Base-by-base conservation (phyloP, 2,888 invertebrate species). In the Megastigmus dorsalis region DNA sequence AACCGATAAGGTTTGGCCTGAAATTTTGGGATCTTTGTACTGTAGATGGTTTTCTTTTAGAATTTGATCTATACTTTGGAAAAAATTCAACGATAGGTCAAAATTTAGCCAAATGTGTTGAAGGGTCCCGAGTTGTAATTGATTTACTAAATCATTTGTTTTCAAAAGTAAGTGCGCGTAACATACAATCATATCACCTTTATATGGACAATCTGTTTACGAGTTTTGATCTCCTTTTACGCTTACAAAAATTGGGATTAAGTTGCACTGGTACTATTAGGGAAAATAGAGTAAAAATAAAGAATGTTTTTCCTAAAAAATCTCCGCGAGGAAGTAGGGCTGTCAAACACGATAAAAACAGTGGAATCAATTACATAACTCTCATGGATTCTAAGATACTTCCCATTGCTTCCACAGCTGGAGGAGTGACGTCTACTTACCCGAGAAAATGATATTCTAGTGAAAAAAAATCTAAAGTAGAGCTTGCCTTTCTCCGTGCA, bases 201-300 rank as follows among this genome's bases (percentile, higher is more conserved):
- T 76, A 74, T 63, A 69, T 76, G 23, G 76, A 76, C 30, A 77
- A 78, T 67, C 69, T 43, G 20, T 77, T 78, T 59, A 59, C 70
- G 3, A 70, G 54, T 59, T 69, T 76, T 13, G 77, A 77, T 55
- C 65, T 77, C 66, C 30, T 76, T 26, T 30, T 77, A 23, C 75
- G 77, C 75, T 43, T 76, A 38, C 62, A 70, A 60, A 76, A 70
- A 65, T 6, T 71, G 36, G 76, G 70, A 38, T 63, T 79, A 28
- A 10, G 41, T 26, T 28, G 33, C 28, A 60, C 59, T 26, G 59
- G 59, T 43, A 43, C 59, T n/a, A 28, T 60, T n/a, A 41, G 43
- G 28, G 28, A 28, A 60, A 43, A 43, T 28, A 23, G 26, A n/a
- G 30, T 60, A 13, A 23, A 43, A 41, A 18, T 30, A 43, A 43